A percentile compares a stretch with the other conserved stretches of the same genome.
These are phyloP conservation scores for Steatocranus sp. DNA, from an alignment of 2,797 vertebrate genomes.

Conservation along the genomic window DNA sequence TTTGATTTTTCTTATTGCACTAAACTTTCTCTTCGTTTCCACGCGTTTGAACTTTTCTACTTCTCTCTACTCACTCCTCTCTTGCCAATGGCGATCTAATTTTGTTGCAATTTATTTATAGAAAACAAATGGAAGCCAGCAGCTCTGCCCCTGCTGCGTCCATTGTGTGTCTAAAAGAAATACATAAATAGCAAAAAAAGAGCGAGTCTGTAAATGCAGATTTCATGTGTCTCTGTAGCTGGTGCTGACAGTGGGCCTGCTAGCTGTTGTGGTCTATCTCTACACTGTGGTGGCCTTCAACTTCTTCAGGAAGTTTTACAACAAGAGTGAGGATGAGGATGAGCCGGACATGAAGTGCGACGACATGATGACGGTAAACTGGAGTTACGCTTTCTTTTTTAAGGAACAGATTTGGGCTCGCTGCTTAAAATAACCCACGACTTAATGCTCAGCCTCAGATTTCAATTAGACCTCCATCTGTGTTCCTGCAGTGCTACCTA, in stretches of 20 bases:
- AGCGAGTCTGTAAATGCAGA: not conserved
- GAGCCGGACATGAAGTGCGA: conserved; percentile 99
- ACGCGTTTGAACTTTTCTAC: not conserved
- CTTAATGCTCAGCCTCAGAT: not conserved
- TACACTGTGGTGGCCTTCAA: conserved; percentile 99
- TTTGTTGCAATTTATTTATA: not conserved
- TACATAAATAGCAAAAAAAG: not conserved
- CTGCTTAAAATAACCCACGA: not conserved
- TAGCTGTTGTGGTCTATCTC: conserved; percentile 96
- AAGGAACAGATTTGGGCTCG: not conserved
- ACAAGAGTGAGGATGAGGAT: conserved; percentile 94
- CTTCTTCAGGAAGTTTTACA: conserved; percentile 99
- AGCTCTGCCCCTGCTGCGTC: not conserved
- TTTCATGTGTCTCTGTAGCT: conserved; percentile 70
- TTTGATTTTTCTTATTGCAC: not conserved
- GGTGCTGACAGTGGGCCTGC: conserved; percentile 91
- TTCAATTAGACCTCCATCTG: not conserved
- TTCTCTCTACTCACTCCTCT: not conserved
- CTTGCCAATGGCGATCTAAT: not conserved
- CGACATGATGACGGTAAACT: conserved; percentile 96
- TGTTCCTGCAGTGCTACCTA: conserved; percentile 85
- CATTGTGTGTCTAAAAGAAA: not conserved
- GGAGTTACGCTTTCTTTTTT: not conserved
- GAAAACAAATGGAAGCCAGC: not conserved
- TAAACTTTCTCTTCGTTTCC: not conserved